A percentile compares a stretch with the other conserved stretches of the same genome.
Conservation (phyloP, 2,797 vertebrate species). For the Labroides dimidiatus region DNA sequence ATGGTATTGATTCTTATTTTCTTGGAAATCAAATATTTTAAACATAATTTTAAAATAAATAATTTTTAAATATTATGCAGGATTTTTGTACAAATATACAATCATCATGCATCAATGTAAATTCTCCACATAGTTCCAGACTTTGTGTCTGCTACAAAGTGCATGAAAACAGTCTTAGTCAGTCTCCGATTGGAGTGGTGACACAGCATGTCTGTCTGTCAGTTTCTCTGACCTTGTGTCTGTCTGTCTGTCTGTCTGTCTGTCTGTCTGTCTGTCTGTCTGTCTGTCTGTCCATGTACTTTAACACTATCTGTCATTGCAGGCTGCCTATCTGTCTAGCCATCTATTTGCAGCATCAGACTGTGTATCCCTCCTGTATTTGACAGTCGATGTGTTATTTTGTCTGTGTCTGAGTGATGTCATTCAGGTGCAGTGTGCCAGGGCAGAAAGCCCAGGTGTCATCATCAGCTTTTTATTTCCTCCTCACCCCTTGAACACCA, state of each 20-base stretch:
- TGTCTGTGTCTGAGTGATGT: constrained; percentile 73
- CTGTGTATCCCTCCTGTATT: constrained; percentile 66
- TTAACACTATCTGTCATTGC: constrained; percentile 66
- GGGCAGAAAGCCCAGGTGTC: constrained; percentile 65
- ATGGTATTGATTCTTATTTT: too few relatives aligned
- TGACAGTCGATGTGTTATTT: constrained; percentile 75
- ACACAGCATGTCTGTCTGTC: constrained; percentile 56
- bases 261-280: constrained; percentile 65
- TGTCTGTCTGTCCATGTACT: constrained; percentile 68
- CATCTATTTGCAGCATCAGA: constrained; percentile 77
- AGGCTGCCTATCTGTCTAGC: constrained; percentile 59
- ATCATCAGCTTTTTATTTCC: constrained; percentile 37
- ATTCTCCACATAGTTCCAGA: neutral
- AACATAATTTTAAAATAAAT: too few relatives aligned
- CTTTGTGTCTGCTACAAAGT: constrained; percentile 9
- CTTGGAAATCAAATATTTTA: too few relatives aligned
- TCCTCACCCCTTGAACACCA: constrained; percentile 30
- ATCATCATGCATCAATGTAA: neutral
- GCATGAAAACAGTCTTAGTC: constrained; percentile 5
- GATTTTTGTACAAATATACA: too few relatives aligned
- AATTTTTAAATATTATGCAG: too few relatives aligned
- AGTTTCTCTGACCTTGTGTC: constrained; percentile 32
- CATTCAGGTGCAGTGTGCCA: constrained; percentile 80
- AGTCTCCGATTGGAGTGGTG: constrained; percentile 30
- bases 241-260: constrained; percentile 56